phyloP scores from a whole-genome alignment of 2,888 invertebrate species.

The Lithodes maja region DNA sequence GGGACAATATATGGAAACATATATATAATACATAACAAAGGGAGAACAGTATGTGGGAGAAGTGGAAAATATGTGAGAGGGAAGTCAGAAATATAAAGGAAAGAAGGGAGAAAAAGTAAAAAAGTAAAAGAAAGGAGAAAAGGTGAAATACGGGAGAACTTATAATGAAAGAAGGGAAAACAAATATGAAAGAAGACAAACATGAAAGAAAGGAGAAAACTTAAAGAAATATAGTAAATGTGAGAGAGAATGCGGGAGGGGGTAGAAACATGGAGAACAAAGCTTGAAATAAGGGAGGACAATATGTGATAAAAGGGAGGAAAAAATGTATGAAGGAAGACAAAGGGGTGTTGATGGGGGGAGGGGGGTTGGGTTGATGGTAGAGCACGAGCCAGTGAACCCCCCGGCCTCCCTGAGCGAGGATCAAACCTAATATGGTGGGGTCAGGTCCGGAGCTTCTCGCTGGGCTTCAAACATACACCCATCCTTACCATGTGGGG shows the following conservation, averaged over 20 bases:
- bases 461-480: neutral
- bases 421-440: neutral
- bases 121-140: neutral
- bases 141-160: neutral
- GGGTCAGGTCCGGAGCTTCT: neutral
- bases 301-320: neutral
- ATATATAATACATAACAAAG: no score
- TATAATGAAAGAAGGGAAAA: neutral
- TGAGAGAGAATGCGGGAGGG: neutral
- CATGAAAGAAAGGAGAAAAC: neutral
- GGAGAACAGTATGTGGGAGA: neutral
- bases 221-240: neutral
- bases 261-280: neutral
- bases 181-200: neutral
- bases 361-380: no score
- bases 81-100: neutral
- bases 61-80: neutral
- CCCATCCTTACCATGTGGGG: no score
- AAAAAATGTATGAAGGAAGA: neutral
- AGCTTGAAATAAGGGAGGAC: neutral
- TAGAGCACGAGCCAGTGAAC: neutral
- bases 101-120: neutral
- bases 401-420: neutral
- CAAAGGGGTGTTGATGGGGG: neutral
- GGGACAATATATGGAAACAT: no score